Evolutionary conservation across 2,113 vertebrate species (phyloP).

Genomic region (Chascanopsetta lugubris): DNA sequence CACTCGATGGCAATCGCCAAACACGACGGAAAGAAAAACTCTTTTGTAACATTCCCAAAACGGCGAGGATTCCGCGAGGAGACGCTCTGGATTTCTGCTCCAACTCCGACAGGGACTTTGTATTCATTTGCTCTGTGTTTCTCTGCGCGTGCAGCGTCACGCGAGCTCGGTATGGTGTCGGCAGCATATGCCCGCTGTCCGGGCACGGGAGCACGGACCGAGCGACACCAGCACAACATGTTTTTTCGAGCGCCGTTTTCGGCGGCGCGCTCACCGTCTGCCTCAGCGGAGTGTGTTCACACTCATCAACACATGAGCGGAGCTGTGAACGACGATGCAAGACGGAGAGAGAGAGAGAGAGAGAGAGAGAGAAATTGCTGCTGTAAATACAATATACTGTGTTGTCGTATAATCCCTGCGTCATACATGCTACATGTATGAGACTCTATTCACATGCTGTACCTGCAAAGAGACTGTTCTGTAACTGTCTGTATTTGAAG

Average conservation of each 20-base stretch:
- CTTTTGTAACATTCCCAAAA: constrained; percentile 35
- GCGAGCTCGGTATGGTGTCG: neutral
- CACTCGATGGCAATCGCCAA: too few relatives aligned
- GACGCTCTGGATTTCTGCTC: neutral
- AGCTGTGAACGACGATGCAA: constrained; percentile 43
- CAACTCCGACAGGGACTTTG: constrained; percentile 4
- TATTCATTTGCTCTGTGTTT: neutral
- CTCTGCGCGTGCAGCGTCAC: neutral
- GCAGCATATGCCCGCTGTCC: constrained; percentile 50
- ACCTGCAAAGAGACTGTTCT: constrained; percentile 43
- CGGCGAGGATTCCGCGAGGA: neutral
- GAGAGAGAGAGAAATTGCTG: constrained; percentile 14
- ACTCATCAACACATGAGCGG: constrained; percentile 62
- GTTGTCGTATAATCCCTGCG: constrained; percentile 42
- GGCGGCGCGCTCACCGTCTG: constrained; percentile 50
- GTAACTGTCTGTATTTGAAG: constrained; percentile 57
- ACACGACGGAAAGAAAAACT: constrained; percentile 7
- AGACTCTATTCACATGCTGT: constrained; percentile 35
- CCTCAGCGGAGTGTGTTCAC: constrained; percentile 54
- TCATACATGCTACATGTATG: constrained; percentile 48
- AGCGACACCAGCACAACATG: constrained; percentile 32
- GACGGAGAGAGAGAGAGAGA: constrained; percentile 11
- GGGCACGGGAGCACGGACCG: neutral
- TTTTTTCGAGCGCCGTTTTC: constrained; percentile 22
- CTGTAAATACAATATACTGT: constrained; percentile 60